phyloP scores from a whole-genome alignment of 2,113 vertebrate species.

The Labrus mixtus region DNA sequence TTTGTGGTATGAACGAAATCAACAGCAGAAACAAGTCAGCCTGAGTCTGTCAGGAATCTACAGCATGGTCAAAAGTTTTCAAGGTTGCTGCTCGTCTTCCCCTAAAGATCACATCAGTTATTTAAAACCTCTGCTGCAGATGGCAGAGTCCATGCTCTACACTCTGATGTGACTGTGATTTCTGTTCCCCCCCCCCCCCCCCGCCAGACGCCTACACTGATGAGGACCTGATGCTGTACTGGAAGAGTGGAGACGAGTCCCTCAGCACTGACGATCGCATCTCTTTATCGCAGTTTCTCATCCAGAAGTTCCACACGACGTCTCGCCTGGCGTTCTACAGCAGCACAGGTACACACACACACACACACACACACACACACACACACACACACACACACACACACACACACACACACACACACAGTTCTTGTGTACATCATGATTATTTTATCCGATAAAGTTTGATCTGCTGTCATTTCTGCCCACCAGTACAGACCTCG shows the following conservation, averaged over 20 bases:
- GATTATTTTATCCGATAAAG: background rate
- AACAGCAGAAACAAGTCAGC: no score
- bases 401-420: background rate
- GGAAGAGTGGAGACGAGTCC: constrained; percentile 96
- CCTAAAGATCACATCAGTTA: no score
- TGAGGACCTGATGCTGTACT: constrained; percentile 97
- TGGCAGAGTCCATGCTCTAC: background rate
- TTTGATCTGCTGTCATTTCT: no score
- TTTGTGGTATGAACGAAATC: no score
- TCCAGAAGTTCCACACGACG: constrained; percentile 97
- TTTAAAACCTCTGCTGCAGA: background rate
- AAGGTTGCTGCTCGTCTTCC: no score
- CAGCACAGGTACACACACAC: constrained; percentile 89
- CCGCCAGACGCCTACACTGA: constrained; percentile 98
- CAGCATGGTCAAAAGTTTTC: no score
- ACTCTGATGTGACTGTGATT: background rate
- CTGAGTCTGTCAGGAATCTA: no score
- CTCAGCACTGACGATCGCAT: constrained; percentile 96
- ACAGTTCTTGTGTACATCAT: background rate
- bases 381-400: background rate
- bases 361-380: background rate
- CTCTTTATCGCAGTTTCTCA: constrained; percentile 97
- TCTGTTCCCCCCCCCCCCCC: constrained; percentile 18
- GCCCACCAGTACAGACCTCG: background rate
- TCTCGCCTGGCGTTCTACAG: constrained; percentile 98